Base-by-base conservation (phyloP, 2,113 vertebrate species). In the Phalacrocorax carbo region DNA sequence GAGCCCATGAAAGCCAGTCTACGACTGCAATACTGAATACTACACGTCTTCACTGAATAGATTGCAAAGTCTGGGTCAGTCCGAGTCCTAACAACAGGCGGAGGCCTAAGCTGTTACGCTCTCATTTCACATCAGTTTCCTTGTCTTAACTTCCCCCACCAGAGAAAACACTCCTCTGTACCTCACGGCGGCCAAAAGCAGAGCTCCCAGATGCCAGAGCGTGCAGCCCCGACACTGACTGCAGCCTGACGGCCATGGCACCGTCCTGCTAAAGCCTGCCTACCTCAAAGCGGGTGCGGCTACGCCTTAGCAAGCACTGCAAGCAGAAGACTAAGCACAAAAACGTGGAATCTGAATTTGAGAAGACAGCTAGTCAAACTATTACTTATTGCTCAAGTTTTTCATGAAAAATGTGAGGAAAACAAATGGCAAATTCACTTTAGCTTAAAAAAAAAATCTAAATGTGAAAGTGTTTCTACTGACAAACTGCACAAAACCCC, bases 211-310 rank as follows among this genome's bases (percentile, higher is more conserved):
- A 15, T 46, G 69, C 32, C 48, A 58, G 36, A 21, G 19, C 1
- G 1, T 2, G 4, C 32, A 58, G 40, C 34, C 51, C 48, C 3
- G 3, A 22, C 4, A 18, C 19, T 55, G 32, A 13, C 13, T 15
- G 17, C 13, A 57, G 5, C 51, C 22, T 0, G 0, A 9, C 0
- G 25, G 71, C 30, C 79, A 49, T 13, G 11, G 72, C 44, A 64
- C 0, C 0, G 0, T 69, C 44, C 40, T 15, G 62, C 23, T 14
- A 46, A 46, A 51, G 8, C 5, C 18, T 5, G 8, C 5, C 18
- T 5, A 54, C 38, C 40, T 42, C 0, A 0, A 25, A 30, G 61
- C 0, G 0, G 40, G 26, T 32, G n/a, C 60, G 46, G 60, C 27
- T 42, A 2, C 2, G 36, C 18, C 32, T 18, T 15, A 5, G 46